These are phyloP conservation scores for Cebus imitator DNA, from an alignment of 2,113 vertebrate genomes.

Conservation along the genomic window DNA sequence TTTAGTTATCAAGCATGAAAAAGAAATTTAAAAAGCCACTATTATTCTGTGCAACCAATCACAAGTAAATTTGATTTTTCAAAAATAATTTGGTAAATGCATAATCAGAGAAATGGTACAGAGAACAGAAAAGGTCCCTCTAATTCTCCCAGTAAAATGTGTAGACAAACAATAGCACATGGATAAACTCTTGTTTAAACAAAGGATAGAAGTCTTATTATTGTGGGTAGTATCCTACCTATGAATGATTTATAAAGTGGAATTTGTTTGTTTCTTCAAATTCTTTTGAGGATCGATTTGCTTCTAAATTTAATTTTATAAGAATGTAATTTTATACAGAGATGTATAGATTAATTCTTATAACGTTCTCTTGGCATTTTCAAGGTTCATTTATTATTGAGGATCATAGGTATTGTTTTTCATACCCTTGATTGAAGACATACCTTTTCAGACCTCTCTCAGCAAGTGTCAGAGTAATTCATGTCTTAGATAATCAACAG, in stretches of 20 bases:
- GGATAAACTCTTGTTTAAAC: conserved; percentile 86
- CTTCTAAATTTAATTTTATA: conserved; percentile 11
- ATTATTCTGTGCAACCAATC: conserved; percentile 12
- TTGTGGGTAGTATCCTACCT: conserved; percentile 81
- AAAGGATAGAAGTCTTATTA: conserved; percentile 89
- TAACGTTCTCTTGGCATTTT: background rate
- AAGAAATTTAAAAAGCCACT: background rate
- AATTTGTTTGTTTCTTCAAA: conserved; percentile 24
- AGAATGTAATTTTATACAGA: background rate
- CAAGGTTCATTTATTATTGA: conserved; percentile 27
- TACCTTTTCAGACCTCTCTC: background rate
- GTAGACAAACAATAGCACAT: conserved; percentile 91
- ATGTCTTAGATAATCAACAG: background rate
- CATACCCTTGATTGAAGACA: background rate
- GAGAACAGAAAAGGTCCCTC: conserved; percentile 81
- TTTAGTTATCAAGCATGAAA: background rate
- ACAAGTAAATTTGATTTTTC: conserved; percentile 10
- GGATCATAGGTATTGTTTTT: conserved; percentile 18
- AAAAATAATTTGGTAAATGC: background rate
- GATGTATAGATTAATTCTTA: background rate
- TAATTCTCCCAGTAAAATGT: conserved; percentile 86
- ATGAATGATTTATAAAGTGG: conserved; percentile 49
- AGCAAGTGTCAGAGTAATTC: background rate
- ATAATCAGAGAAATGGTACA: conserved; percentile 32
- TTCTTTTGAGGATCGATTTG: conserved; percentile 52